Conservation (phyloP, 1,140 invertebrate species). For the Homalodisca vitripennis region DNA sequence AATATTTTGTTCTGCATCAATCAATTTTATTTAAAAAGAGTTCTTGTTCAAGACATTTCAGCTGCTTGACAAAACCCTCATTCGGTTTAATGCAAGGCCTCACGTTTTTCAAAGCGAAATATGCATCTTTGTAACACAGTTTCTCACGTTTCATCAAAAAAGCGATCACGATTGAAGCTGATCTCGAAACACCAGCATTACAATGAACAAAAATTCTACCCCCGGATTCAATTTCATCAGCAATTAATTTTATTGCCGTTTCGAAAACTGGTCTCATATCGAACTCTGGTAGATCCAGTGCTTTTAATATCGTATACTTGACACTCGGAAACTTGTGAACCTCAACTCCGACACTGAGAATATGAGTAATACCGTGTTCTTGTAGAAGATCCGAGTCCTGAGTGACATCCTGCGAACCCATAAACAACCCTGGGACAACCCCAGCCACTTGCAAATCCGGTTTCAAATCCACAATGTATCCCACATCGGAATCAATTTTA, state of each 20-base stretch:
- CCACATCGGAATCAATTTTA: slow-evolving; percentile 52
- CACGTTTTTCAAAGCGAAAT: slow-evolving; percentile 60
- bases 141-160: slow-evolving; percentile 73
- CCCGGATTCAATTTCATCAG: slow-evolving; percentile 40
- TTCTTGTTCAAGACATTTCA: too few relatives aligned
- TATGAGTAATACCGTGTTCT: slow-evolving; percentile 62
- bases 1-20: too few relatives aligned
- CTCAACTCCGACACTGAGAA: slow-evolving; percentile 72
- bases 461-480: slow-evolving; percentile 80
- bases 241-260: slow-evolving; percentile 59
- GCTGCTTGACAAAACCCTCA: slow-evolving; percentile 70
- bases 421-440: slow-evolving; percentile 63
- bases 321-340: slow-evolving; percentile 49
- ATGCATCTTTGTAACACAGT: slow-evolving; percentile 67
- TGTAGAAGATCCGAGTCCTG: slow-evolving; percentile 56
- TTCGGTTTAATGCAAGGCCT: slow-evolving; percentile 72
- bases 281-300: slow-evolving; percentile 71
- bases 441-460: slow-evolving; percentile 72
- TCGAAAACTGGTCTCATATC: slow-evolving; percentile 54
- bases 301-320: slow-evolving; percentile 56
- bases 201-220: slow-evolving; percentile 84
- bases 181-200: slow-evolving; percentile 87
- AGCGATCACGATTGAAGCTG: slow-evolving; percentile 77
- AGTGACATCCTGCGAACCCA: slow-evolving; percentile 85
- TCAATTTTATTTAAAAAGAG: too few relatives aligned